These are phyloP conservation scores for Neodontobutis hainanensis DNA, from an alignment of 2,113 vertebrate genomes.

Conservation along the genomic window DNA sequence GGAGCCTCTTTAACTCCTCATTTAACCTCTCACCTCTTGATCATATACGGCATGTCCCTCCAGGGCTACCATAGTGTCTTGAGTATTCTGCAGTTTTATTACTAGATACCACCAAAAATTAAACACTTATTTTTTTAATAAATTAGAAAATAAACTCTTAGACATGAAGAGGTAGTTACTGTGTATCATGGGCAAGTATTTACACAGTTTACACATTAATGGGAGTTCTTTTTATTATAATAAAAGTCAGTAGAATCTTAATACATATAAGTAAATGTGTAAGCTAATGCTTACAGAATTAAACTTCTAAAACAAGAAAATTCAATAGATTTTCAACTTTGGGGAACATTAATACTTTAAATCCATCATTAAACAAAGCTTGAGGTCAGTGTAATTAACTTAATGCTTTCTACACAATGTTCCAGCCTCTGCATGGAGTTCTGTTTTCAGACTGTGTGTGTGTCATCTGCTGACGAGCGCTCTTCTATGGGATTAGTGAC, in stretches of 20 bases:
- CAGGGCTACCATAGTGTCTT: too few species aligned
- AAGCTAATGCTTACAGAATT: background rate
- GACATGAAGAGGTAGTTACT: too few species aligned
- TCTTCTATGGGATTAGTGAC: conserved; percentile 67
- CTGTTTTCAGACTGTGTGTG: conserved; percentile 32
- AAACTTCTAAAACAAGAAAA: background rate
- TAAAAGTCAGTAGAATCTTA: too few species aligned
- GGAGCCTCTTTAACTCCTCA: too few species aligned
- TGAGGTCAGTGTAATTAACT: conserved; percentile 3
- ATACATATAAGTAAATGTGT: too few species aligned
- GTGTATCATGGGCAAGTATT: too few species aligned
- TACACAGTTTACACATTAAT: background rate
- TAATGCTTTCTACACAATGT: conserved; percentile 5
- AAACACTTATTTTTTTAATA: too few species aligned
- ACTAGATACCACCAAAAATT: too few species aligned
- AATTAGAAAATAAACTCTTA: too few species aligned
- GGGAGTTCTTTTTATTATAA: background rate
- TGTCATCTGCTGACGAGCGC: conserved; percentile 52
- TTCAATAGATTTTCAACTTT: background rate
- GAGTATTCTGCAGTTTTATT: too few species aligned
- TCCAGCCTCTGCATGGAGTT: conserved; percentile 27
- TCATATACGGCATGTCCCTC: too few species aligned
- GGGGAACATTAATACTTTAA: conserved; percentile 22
- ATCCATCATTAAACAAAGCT: conserved; percentile 7
- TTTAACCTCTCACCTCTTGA: too few species aligned